Conservation (phyloP, 2,888 invertebrate genomes). For the Cephus spinipes region DNA sequence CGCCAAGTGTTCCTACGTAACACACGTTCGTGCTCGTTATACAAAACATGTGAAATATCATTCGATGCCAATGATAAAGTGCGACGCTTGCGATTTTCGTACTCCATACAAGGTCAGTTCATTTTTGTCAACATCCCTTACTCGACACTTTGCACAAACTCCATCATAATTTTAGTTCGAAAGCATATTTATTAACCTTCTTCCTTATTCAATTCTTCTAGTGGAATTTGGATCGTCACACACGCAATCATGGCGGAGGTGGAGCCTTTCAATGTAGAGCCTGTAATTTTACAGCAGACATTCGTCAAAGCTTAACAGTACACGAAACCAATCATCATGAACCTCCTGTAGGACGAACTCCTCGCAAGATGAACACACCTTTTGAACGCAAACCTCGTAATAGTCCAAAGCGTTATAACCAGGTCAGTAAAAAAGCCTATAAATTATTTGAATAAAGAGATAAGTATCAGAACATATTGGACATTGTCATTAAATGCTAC, state of each 20-base stretch:
- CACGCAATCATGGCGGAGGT: slow-evolving; percentile 89
- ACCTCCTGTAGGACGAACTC: slow-evolving; percentile 79
- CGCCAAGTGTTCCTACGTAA: slow-evolving; percentile 90
- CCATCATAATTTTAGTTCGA: background rate
- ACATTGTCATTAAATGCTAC: background rate
- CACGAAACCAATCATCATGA: slow-evolving; percentile 93
- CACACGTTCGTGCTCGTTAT: slow-evolving; percentile 88
- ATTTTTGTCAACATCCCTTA: background rate
- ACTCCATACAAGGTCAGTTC: slow-evolving; percentile 73
- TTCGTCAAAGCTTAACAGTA: slow-evolving; percentile 90
- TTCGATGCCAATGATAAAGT: slow-evolving; percentile 95
- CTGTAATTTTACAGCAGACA: slow-evolving; percentile 92
- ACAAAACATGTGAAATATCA: slow-evolving; percentile 95
- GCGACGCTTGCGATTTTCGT: slow-evolving; percentile 92
- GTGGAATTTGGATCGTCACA: slow-evolving; percentile 94
- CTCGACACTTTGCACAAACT: background rate
- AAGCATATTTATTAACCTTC: slow-evolving; percentile 2
- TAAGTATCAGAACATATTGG: background rate
- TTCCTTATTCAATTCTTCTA: slow-evolving; percentile 28
- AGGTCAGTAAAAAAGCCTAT: slow-evolving; percentile 37
- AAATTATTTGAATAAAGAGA: background rate
- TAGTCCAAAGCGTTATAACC: slow-evolving; percentile 60
- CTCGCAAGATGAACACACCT: slow-evolving; percentile 47
- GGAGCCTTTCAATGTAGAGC: slow-evolving; percentile 88
- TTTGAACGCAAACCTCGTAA: slow-evolving; percentile 58